Evolutionary conservation across 2,113 vertebrate species (phyloP), one percentile per base, ranked within the genome.

Genomic region (Galeopterus variegatus): DNA sequence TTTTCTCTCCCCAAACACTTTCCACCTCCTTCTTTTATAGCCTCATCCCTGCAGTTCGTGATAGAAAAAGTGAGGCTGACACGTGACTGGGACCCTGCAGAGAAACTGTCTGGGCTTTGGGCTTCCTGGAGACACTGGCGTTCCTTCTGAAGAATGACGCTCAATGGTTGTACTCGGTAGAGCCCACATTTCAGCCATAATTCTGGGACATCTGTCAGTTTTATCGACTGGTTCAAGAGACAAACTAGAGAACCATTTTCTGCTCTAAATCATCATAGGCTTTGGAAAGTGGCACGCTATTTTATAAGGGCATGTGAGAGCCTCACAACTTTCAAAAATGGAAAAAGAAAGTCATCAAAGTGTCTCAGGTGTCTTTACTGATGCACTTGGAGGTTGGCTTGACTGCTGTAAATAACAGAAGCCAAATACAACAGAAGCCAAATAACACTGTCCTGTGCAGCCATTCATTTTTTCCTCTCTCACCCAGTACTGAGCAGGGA

Each of bases 191-290:
- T 50, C 31, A 15, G 72, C 92, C 7, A 11, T 92, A 86, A 95
- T 18, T 97, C 97, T 89, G 92, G 65, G 65, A 85, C 83, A 48
- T 50, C 95, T 89, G 92, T 91, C 92, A 94, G 92, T 64, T 80
- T 86, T 92, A 96, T 92, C 75, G 90, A 97, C 93, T 89, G 21
- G 89, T 64, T 83, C 5, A 0, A 31, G 83, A 95, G 95, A 97
- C 54, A 96, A 82, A 96, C 79, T 19, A 76, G 77, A 83, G 87
- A 88, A 93, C 41, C 62, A 77, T 93, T 93, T 92, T 95, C 92
- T 97, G 83, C 82, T 97, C 76, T 81, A 88, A 94, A 97, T 94
- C 93, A 85, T 94, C 83, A 76, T 91, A 70, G 89, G 89, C 86
- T 88, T 85, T n/a, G 83, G 86, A 77, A 93, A 94, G 92, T 93